Conservation (phyloP, 2,797 vertebrate genomes). For the Otolemur crassicaudatus region DNA sequence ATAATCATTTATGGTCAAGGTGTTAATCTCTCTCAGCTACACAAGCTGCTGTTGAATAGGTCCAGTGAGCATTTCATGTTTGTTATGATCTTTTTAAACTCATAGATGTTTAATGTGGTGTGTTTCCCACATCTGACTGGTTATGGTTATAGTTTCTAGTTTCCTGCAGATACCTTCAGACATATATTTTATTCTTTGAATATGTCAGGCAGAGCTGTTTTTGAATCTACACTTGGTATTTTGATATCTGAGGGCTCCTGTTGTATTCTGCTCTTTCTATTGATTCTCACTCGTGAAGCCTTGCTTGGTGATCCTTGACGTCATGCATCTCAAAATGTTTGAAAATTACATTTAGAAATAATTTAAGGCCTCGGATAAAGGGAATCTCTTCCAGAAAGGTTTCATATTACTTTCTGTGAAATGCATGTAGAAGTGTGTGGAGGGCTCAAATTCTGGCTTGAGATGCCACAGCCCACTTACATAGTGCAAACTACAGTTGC, state of each 20-base stretch:
- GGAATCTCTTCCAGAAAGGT: not conserved
- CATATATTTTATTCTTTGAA: not conserved
- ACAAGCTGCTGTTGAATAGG: not conserved
- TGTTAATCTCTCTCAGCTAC: not conserved
- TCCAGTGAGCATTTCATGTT: not conserved
- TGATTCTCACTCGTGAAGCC: not conserved
- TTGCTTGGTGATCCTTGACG: not conserved
- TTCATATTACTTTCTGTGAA: not conserved
- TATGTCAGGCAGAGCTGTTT: not conserved
- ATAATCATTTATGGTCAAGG: not conserved
- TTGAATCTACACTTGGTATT: not conserved
- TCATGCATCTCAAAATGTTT: not conserved
- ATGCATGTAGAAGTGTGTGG: fast-evolving
- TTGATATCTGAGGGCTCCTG: not conserved
- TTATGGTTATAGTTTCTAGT: not conserved
- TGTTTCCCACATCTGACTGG: not conserved
- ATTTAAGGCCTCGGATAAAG: not conserved
- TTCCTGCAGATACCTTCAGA: not conserved
- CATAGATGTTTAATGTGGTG: not conserved
- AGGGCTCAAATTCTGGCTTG: not conserved
- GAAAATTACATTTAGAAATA: not conserved
- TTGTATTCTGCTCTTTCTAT: not conserved
- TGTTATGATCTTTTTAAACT: not conserved
- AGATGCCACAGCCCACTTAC: not conserved
- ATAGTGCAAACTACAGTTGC: not conserved